Conservation (phyloP, 1,140 invertebrate genomes). For the Panagrolaimus sp. region DNA sequence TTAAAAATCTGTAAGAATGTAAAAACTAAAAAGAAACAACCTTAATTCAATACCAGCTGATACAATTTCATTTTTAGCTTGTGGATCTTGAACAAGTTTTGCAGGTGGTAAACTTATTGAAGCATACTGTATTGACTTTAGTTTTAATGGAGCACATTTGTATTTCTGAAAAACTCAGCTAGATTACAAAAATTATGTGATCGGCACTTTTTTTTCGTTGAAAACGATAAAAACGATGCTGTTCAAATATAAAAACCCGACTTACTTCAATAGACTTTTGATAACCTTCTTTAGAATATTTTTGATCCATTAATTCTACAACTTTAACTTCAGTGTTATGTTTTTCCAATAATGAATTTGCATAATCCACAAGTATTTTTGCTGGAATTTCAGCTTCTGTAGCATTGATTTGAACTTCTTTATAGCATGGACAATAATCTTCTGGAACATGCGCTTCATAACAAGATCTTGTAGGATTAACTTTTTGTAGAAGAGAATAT, state of each 20-base stretch:
- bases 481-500: slow-evolving; percentile 52
- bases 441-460: slow-evolving; percentile 56
- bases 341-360: slow-evolving; percentile 45
- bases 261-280: not conserved
- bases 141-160: slow-evolving; percentile 24
- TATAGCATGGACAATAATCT: slow-evolving; percentile 60
- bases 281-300: not conserved
- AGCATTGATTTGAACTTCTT: slow-evolving; percentile 27
- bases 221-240: too few relatives aligned
- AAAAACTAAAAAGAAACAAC: not conserved
- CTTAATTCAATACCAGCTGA: slow-evolving; percentile 10
- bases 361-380: slow-evolving; percentile 43
- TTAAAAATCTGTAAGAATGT: too few relatives aligned
- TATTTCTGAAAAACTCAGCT: not conserved
- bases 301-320: not conserved
- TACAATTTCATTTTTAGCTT: slow-evolving; percentile 18
- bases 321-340: slow-evolving; percentile 10
- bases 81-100: slow-evolving; percentile 33
- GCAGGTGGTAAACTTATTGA: slow-evolving; percentile 29
- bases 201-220: too few relatives aligned
- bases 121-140: slow-evolving; percentile 23
- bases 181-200: not conserved
- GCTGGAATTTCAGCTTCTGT: slow-evolving; percentile 35
- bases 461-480: slow-evolving; percentile 58
- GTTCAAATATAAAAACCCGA: slow-evolving; percentile 13